Base-by-base conservation (phyloP, 2,888 invertebrate genomes). In the Oligia latruncula region DNA sequence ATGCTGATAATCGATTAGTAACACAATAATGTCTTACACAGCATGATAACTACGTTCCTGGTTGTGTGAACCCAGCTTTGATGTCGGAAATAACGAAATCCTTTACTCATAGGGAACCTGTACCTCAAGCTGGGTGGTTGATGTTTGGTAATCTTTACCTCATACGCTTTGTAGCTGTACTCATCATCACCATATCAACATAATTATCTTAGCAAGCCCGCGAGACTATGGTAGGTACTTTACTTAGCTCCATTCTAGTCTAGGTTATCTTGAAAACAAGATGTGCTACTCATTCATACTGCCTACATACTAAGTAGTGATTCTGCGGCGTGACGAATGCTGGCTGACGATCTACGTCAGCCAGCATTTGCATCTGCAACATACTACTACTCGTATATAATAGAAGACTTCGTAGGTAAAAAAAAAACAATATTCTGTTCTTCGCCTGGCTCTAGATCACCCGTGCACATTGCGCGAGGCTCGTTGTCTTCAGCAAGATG, bases 381-480 rank as follows among this genome's bases (percentile, higher is more conserved):
- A 43, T 9, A n/a, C 9, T 2, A n/a, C 40, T 40, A 35, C 35
- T 35, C 1, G 8, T 35, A 15, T 5, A 46, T 46, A 20, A 20
- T 49, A 52, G 23, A 35, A 52, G 35, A 70, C 23, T 35, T 35
- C 8, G 0, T 4, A 52, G 8, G 23, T 35, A 35, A 40, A 35
- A 40, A 35, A 35, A 35, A 35, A 17, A 40, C 9, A 35, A n/a
- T 23, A 40, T 40, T 55, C 9, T 40, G 6, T n/a, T 58, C 40
- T 17, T 40, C 9, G 17, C 20, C 15, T 40, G 35, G 68, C 43
- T 29, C 15, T 75, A 96, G 96, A 96, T 80, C 96, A 97, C 80
- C 97, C 97, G 0, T 96, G 97, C 88, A 94, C 96, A 3, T 83
- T 95, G 20, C 95, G 95, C 72, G 97, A 96, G 81, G 97, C 96